Evolutionary conservation across 1,140 invertebrate genomes (phyloP).

Genomic region (Orchestia grillus): DNA sequence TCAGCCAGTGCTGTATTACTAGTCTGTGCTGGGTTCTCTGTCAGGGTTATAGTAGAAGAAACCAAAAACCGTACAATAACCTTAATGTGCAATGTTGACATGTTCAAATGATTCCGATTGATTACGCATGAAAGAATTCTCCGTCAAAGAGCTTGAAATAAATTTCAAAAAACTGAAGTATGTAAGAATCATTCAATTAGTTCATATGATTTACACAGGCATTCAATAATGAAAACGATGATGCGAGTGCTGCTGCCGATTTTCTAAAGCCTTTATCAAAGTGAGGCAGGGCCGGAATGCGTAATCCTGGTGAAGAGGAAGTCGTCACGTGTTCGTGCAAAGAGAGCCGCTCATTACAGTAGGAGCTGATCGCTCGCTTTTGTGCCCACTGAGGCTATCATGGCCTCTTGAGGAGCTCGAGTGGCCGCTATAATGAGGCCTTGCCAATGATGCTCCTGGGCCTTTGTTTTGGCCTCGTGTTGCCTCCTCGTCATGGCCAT

Average conservation of each 20-base stretch:
- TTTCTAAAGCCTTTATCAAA: background rate
- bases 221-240: background rate
- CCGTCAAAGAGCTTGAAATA: background rate
- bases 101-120: too few relatives aligned
- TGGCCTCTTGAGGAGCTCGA: conserved; percentile 11
- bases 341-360: background rate
- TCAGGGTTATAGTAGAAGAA: too few relatives aligned
- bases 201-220: background rate
- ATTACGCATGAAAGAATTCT: background rate
- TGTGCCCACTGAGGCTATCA: conserved; percentile 11
- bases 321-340: conserved; percentile 7
- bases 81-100: too few relatives aligned
- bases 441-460: background rate
- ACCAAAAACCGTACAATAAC: too few relatives aligned
- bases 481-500: background rate
- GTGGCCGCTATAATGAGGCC: conserved; percentile 7
- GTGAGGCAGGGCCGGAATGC: background rate
- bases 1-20: too few relatives aligned
- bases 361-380: background rate
- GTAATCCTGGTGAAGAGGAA: conserved; percentile 29
- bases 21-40: too few relatives aligned
- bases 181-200: background rate
- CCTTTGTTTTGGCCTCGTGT: conserved; percentile 38
- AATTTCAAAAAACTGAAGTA: background rate
- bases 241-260: background rate